Evolutionary conservation across 2,797 vertebrate species (phyloP), one percentile per base, ranked within the genome.

Genomic region (Poecilia gillii): DNA sequence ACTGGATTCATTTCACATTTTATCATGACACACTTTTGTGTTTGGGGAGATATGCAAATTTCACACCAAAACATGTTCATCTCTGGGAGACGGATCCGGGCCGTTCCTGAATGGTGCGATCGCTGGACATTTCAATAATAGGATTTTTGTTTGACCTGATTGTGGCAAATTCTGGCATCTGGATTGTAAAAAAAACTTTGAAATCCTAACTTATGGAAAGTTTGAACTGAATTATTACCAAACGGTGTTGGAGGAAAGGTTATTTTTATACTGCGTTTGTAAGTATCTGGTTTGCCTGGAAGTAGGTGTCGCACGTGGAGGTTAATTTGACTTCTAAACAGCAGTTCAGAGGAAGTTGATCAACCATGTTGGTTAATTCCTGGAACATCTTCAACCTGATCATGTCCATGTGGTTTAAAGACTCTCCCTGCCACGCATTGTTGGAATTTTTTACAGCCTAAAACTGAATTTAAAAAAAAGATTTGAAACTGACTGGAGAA

Each of bases 291-390:
- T 41, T 68, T 43, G 25, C 49, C 20, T 3, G 12, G 23, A 13
- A 43, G 66, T n/a, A 68, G 20, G 23, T 43, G 12, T 16, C 23
- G 1, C 64, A 13, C 8, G 4, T 23, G 9, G 12, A 41, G 25
- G 5, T 70, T 70, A n/a, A 71, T 71, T 45, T 45, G 68, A 71
- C 68, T 71, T 71, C n/a, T 71, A 46, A 71, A 28, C 25, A 28
- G 25, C 13, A 28, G 25, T 41, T 68, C 33, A 41, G 36, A 39
- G 64, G 8, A 66, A 4, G 16, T 66, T 39, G 8, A 68, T 33
- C 36, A 41, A 68, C 11, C 9, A 68, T 68, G 64, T 68, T 36
- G 4, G 20, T 62, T 39, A 39, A 41, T 9, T 68, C 5, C 20
- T 23, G 9, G 18, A 25, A 68, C 64, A 23, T 68, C 57, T 62